Percentiles rank a stretch among this genome's conserved stretches.
phyloP scores from a whole-genome alignment of 2,888 invertebrate genomes.

The Muschampia plurimacula region DNA sequence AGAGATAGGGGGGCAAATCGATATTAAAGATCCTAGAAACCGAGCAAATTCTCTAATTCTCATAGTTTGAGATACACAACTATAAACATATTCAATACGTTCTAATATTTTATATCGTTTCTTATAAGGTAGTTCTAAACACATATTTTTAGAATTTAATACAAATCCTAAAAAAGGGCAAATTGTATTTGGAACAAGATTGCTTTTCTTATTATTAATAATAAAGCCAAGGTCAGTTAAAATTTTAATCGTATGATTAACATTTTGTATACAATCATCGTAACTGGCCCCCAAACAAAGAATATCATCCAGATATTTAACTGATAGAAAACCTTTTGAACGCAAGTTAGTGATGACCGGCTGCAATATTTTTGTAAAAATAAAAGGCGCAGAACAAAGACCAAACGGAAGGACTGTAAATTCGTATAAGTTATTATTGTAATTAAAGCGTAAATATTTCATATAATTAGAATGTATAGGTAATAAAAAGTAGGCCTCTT shows the following conservation, averaged over 20 bases:
- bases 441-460: neutral
- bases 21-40: slow-evolving; percentile 2
- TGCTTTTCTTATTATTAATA: slow-evolving; percentile 1
- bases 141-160: neutral
- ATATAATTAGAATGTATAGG: neutral
- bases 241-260: neutral
- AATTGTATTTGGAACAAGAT: neutral
- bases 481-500: neutral
- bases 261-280: neutral
- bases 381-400: slow-evolving; percentile 4
- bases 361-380: neutral
- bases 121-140: neutral
- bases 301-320: neutral
- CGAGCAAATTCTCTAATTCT: neutral
- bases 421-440: neutral
- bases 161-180: neutral
- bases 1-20: neutral
- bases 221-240: neutral
- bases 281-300: neutral
- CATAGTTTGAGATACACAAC: neutral
- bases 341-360: neutral
- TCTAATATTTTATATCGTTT: neutral
- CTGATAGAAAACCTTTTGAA: neutral
- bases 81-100: slow-evolving; percentile 1
- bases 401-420: slow-evolving; percentile 2